Percentiles rank a stretch among this genome's conserved stretches.
Conservation (phyloP, 2,113 vertebrate species). For the Calidris pygmaea region DNA sequence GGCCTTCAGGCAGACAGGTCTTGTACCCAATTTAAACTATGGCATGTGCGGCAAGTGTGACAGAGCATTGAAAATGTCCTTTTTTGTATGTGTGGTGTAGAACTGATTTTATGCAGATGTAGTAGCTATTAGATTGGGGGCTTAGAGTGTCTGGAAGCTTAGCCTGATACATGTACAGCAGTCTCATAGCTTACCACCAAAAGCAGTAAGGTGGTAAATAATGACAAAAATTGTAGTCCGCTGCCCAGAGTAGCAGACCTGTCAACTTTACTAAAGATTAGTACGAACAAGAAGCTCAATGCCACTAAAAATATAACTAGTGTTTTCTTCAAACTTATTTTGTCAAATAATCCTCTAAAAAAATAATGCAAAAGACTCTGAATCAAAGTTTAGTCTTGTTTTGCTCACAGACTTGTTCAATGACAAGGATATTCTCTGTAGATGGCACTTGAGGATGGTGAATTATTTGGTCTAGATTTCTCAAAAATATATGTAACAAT, state of each 20-base stretch:
- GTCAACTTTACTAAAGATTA: neutral
- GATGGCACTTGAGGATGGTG: neutral
- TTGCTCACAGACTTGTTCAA: neutral
- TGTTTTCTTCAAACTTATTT: neutral
- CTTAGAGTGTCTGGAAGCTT: neutral
- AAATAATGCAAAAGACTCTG: neutral
- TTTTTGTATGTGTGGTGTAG: neutral
- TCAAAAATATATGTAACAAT: neutral
- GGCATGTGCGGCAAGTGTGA: neutral
- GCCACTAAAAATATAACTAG: neutral
- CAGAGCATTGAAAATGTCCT: neutral
- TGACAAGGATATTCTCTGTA: neutral
- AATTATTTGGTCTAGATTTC: neutral
- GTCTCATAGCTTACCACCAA: neutral
- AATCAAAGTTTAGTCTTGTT: neutral
- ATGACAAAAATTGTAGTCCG: neutral
- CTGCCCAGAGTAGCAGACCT: neutral
- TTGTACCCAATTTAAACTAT: neutral
- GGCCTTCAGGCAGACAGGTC: neutral
- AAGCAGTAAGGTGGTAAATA: neutral
- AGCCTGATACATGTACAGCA: neutral
- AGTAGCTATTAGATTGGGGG: neutral
- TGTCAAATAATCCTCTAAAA: neutral
- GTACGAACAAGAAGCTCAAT: neutral
- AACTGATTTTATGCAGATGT: neutral